Base-by-base conservation (phyloP, 2,113 vertebrate genomes). In the Phalacrocorax carbo region DNA sequence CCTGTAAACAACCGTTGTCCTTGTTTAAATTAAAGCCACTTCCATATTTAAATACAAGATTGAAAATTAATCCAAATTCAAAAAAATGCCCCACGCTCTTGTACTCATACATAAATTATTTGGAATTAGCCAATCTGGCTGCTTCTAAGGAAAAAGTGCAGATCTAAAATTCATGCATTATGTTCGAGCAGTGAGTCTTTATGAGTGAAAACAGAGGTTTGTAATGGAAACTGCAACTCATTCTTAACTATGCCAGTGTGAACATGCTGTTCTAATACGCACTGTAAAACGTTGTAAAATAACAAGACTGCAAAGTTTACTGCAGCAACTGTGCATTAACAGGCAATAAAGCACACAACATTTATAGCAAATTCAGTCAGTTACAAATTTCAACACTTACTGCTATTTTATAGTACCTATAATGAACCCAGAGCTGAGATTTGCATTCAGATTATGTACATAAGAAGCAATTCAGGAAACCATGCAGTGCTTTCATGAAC, bases 371-470 rank as follows among this genome's bases (percentile, higher is more conserved):
- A 98, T 93, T 86, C 94, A 93, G 48, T 81, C 75, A 70, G 94
- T 88, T 94, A 80, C 78, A 94, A 97, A 98, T 97, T 96, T 94
- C 80, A 96, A 69, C 44, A 88, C 42, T 97, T 92, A 90, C 82
- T 86, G 90, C 66, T 91, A 52, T 96, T 98, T 97, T 97, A 97
- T 93, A 73, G 79, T n/a, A 52, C 69, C 86, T 70, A 75, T 97
- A 94, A 98, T 94, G 95, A 97, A 77, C 77, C 89, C 30, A 61
- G 40, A 95, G 78, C 79, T 97, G 88, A 16, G n/a, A 96, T 91
- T 96, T 94, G 94, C 95, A 97, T 97, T 97, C 93, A 94, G 62
- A 97, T 72, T 69, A 81, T 52, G 68, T 89, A 78, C 4, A 1
- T 34, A 94, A 91, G 93, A 83, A 95, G 69, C 79, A 82, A 88